These are phyloP conservation scores for Condylura cristata DNA, from an alignment of 2,113 vertebrate genomes.

Conservation along the genomic window DNA sequence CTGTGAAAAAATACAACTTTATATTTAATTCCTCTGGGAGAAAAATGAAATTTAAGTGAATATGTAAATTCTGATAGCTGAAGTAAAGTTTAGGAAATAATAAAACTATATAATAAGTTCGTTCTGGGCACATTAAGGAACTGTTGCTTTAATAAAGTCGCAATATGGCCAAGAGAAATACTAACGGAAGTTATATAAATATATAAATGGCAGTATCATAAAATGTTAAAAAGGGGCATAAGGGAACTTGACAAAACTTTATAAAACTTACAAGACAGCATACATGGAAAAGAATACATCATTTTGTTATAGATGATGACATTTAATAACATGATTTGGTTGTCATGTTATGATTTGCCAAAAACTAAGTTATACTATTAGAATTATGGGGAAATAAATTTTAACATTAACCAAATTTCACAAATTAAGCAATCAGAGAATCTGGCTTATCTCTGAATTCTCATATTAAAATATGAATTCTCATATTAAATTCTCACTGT, in stretches of 20 bases:
- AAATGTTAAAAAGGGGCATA: not conserved
- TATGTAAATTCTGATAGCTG: not conserved
- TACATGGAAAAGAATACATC: not conserved
- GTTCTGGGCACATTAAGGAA: not conserved
- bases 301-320: not conserved
- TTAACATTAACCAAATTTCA: slow-evolving; percentile 23
- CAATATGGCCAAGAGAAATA: not conserved
- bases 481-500: not conserved
- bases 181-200: not conserved
- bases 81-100: slow-evolving; percentile 42
- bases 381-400: not conserved
- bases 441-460: slow-evolving; percentile 11
- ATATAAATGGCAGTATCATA: not conserved
- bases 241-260: not conserved
- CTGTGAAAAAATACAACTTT: slow-evolving; percentile 62
- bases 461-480: slow-evolving; percentile 19
- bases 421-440: slow-evolving; percentile 2
- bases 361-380: not conserved
- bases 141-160: not conserved
- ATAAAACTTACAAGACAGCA: not conserved
- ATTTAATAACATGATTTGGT: not conserved
- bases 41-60: slow-evolving; percentile 16
- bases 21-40: not conserved
- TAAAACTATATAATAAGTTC: not conserved
- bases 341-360: too few species aligned